Base-by-base conservation (phyloP, 2,113 vertebrate genomes). In the Centropus bengalensis region DNA sequence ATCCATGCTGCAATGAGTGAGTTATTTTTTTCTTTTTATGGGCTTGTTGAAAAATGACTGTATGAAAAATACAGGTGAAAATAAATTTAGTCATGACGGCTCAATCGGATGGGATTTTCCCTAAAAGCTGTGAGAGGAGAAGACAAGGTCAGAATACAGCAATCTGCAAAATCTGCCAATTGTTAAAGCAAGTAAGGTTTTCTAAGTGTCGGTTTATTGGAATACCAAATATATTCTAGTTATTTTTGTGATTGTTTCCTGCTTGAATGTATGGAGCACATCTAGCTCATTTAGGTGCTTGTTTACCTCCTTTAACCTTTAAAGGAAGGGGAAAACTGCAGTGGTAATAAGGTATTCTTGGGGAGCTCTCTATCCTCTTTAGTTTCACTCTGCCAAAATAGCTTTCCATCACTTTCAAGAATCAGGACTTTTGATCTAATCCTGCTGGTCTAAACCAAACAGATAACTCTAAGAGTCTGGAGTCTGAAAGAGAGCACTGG, bases 1-100 rank as follows among this genome's bases (percentile, higher is more conserved):
- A 97, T 95, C 81, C 30, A 45, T 81, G 40, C 75, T 90, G 27
- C 51, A 95, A 32, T 80, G 49, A 93, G 27, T 68, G 44, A 95
- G 15, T 64, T 89, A 70, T 89, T 82, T 87, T 87, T 82, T 92
- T 54, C 17, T 74, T 91, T 95, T 88, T 70, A 83, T 62, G 42
- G 4, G 23, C 36, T 86, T 93, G 24, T 8, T 96, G 64, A 60
- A 75, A 91, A 81, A 89, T 36, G 38, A 78, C 20, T 66, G 33
- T 23, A 47, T 74, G 56, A 88, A 91, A 93, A 96, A 86, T 74
- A 89, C 59, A 75, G 30, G 26, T 67, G 44, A 55, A 89, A 90
- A 80, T 54, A 97, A 95, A 86, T n/a, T 82, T 60, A 68, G 28
- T 79, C 66, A 62, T 36, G 38, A 92, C 92, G 28, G 52, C 12